Evolutionary conservation across 23 tunicate genomes (phyloP).

Genomic region (Aplidium turbinatum): DNA sequence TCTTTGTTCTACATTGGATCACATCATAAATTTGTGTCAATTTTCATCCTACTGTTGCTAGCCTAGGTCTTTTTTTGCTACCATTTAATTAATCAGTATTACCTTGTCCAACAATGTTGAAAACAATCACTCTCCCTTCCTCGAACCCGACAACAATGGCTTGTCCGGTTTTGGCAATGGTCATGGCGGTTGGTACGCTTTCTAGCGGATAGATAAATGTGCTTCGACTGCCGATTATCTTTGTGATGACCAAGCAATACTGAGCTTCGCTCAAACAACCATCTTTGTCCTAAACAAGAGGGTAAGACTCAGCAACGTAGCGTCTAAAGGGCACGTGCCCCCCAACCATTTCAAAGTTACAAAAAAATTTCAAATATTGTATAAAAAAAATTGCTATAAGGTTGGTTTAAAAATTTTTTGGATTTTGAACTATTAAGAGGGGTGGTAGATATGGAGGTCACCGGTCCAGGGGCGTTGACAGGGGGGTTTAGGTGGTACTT

Average conservation of each 20-base stretch:
- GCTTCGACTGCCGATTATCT: not conserved
- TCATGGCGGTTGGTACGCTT: conserved; percentile 40
- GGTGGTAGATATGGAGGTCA: too few relatives aligned
- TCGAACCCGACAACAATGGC: conserved; percentile 29
- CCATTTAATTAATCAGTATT: too few relatives aligned
- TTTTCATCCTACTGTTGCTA: not conserved
- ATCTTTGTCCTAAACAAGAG: conserved; percentile 5
- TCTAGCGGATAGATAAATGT: conserved; percentile 38
- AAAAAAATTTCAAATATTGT: too few relatives aligned
- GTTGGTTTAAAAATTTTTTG: too few relatives aligned
- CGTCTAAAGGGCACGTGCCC: too few relatives aligned
- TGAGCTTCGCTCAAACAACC: not conserved
- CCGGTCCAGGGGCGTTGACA: too few relatives aligned
- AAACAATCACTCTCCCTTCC: conserved; percentile 44
- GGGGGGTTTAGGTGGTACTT: too few relatives aligned
- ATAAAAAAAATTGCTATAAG: too few relatives aligned
- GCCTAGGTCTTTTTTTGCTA: not conserved
- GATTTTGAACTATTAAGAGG: too few relatives aligned
- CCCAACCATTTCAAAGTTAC: too few relatives aligned
- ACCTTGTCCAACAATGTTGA: conserved; percentile 35
- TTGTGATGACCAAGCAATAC: conserved; percentile 12
- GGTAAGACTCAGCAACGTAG: too few relatives aligned
- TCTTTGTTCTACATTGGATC: not conserved
- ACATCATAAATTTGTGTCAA: not conserved
- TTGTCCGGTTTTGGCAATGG: conserved; percentile 19